Base-by-base conservation (phyloP, 2,113 vertebrate species). In the Myotis lucifugus region DNA sequence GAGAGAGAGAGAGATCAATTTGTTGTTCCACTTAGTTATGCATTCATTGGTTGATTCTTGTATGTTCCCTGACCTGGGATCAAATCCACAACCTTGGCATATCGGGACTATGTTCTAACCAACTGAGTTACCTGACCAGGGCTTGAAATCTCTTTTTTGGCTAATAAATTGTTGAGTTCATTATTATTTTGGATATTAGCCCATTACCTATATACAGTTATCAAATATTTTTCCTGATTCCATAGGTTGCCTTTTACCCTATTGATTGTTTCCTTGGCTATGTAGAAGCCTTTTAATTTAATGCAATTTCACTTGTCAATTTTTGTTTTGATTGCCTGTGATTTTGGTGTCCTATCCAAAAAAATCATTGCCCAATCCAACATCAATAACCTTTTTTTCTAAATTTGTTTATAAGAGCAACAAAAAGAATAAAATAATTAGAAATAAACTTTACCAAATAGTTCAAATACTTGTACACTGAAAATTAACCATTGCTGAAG, bases 171-270 rank as follows among this genome's bases (percentile, higher is more conserved):
- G 1, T 34, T 54, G 66, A 46, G 42, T 18, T 40, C 25, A 14
- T 27, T 73, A 19, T 10, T 25, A 15, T 59, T 70, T 48, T 86
- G 48, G 32, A 48, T 59, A 40, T 27, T n/a, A 52, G 42, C 19
- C 12, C 11, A 12, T n/a, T 81, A 50, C 40, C 82, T 66, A n/a
- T n/a, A 25, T 37, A 66, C 10, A 17, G 17, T 23, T n/a, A 52
- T 40, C 17, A 70, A 72, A 40, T 50, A 72, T 50, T 18, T 40
- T 27, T 61, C 32, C 23, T 19, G 13, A 5, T 70, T 40, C 8
- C 2, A 1, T 29, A 32, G 40, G 18, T 0, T 50, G 3, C 5
- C 2, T 0, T 23, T 78, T 25, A 32, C 5, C 21, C 27, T 67
- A 0, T 34, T 64, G 42, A 23, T 85, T 67, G 27, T 86, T 70